A percentile compares a stretch with the other conserved stretches of the same genome.
These are phyloP conservation scores for Zalophus californianus DNA, from an alignment of 2,797 vertebrate genomes.

Conservation along the genomic window DNA sequence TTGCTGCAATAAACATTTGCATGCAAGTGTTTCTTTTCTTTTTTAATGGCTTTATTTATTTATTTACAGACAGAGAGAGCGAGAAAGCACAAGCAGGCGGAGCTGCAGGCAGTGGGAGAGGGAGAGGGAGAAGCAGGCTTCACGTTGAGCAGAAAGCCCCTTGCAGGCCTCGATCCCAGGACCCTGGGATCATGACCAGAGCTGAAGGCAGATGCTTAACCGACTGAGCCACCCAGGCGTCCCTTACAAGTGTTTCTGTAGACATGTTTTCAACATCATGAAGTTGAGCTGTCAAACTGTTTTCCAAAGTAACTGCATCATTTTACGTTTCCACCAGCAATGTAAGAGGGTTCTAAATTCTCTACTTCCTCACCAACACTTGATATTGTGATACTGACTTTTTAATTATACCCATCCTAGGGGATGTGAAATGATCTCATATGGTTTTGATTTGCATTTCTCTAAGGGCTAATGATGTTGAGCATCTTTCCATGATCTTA, in stretches of 20 bases:
- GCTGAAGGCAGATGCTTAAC: background rate
- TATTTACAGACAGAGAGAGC: too few relatives aligned
- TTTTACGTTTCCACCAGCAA: background rate
- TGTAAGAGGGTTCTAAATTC: background rate
- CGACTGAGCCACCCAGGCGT: background rate
- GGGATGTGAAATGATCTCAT: background rate
- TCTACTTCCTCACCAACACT: background rate
- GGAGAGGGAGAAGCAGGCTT: too few relatives aligned
- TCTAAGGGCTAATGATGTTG: background rate
- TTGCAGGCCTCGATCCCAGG: too few relatives aligned
- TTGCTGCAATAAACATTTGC: background rate
- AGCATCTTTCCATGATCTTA: background rate
- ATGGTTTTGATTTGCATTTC: background rate
- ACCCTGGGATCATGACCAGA: background rate
- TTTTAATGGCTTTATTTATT: too few relatives aligned
- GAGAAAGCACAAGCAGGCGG: too few relatives aligned
- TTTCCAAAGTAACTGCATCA: background rate
- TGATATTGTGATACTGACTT: background rate
- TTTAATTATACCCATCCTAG: background rate
- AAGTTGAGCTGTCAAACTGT: background rate
- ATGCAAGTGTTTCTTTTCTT: background rate
- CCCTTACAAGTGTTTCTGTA: background rate
- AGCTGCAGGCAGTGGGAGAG: too few relatives aligned
- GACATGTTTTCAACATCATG: background rate
- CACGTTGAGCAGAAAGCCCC: too few relatives aligned